Percentiles rank a stretch among this genome's conserved stretches.
These are phyloP conservation scores for Peromyscus californicus DNA, from an alignment of 2,113 vertebrate genomes.

Conservation along the genomic window DNA sequence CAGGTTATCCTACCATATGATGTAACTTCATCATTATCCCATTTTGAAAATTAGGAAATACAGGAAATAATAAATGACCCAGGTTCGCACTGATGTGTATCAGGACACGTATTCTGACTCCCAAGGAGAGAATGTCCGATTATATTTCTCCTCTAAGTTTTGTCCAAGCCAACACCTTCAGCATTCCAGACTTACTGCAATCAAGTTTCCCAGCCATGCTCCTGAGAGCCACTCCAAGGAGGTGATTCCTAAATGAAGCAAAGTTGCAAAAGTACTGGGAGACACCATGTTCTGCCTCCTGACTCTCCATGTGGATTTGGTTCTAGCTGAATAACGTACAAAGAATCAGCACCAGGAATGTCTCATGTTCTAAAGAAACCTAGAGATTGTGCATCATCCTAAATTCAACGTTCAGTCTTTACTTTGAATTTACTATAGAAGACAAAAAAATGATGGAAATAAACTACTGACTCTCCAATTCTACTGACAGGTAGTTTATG, in stretches of 20 bases:
- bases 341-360: not conserved
- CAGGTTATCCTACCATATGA: not conserved
- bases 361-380: not conserved
- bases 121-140: not conserved
- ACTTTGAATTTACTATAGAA: not conserved
- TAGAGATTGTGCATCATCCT: not conserved
- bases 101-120: not conserved
- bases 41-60: not conserved
- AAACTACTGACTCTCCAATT: not conserved
- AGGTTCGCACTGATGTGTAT: not conserved
- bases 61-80: not conserved
- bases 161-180: not conserved
- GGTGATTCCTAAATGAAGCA: not conserved
- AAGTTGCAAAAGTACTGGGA: not conserved
- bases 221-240: too few species aligned
- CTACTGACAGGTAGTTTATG: not conserved
- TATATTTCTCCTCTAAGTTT: not conserved
- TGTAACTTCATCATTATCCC: not conserved
- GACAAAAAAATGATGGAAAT: slow-evolving; percentile 43
- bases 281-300: fast-evolving
- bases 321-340: not conserved
- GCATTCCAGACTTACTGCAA: not conserved
- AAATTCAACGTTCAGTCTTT: slow-evolving; percentile 18
- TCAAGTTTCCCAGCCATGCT: fast-evolving
- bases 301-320: fast-evolving